Percentiles rank a stretch among this genome's conserved stretches.
Conservation (phyloP, 1,140 invertebrate species). For the Colletes gigas region DNA sequence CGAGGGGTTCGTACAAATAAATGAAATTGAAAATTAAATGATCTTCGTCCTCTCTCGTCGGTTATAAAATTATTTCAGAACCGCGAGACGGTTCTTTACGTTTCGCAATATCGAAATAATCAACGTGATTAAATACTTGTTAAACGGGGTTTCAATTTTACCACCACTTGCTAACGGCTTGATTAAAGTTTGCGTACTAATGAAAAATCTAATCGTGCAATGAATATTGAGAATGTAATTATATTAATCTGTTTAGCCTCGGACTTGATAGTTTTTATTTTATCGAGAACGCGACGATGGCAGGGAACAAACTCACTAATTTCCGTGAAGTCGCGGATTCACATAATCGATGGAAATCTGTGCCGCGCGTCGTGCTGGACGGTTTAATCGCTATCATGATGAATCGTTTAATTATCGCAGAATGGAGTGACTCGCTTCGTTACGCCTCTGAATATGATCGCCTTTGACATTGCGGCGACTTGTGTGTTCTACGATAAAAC, state of each 20-base stretch:
- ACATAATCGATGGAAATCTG: constrained; percentile 31
- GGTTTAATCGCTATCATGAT: constrained; percentile 34
- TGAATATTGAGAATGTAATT: too few relatives aligned
- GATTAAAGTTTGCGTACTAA: too few relatives aligned
- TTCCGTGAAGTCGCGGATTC: constrained; percentile 13
- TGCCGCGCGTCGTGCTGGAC: neutral
- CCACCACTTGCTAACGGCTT: neutral
- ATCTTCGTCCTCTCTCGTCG: too few relatives aligned
- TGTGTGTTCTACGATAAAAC: too few relatives aligned
- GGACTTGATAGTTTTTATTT: neutral
- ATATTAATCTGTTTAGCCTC: neutral
- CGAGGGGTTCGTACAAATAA: too few relatives aligned
- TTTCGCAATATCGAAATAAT: neutral
- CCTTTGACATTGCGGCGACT: neutral
- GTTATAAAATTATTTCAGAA: neutral
- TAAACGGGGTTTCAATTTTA: neutral
- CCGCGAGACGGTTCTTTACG: neutral
- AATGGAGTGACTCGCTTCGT: constrained; percentile 6
- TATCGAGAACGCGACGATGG: too few relatives aligned
- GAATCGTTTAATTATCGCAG: constrained; percentile 38
- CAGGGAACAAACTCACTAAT: constrained; percentile 3
- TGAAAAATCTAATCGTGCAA: too few relatives aligned
- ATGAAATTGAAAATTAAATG: too few relatives aligned
- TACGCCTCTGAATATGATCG: neutral
- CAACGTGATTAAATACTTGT: neutral